Base-by-base conservation (phyloP, 2,888 invertebrate species). In the Gortyna flavago region DNA sequence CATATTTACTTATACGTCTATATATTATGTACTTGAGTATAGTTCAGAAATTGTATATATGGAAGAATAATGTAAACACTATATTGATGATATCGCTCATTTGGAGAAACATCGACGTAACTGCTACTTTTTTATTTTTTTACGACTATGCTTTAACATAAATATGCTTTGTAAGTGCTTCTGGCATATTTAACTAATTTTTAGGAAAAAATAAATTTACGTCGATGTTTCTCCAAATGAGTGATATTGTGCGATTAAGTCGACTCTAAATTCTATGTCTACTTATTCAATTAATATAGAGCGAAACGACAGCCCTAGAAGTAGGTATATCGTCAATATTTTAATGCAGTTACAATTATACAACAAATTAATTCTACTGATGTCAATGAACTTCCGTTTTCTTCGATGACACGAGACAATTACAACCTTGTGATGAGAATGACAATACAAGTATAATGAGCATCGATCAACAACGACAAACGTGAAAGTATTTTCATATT, bases 1-100 rank as follows among this genome's bases (percentile, higher is more conserved):
- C n/a, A n/a, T 35, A 61, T 74, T 75, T 74, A 57, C 66, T 71
- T 72, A 54, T 81, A 51, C 41, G 41, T 65, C 57, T 66, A 75
- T 54, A 71, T 44, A 25, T 41, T 71, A 16, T 68, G 8, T 74
- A 54, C 54, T 18, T 21, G 32, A 13, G 29, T 29, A 67, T 41
- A 57, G 38, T 69, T 44, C 5, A 35, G 41, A 29, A 41, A 21
- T 51, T 48, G 32, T 65, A 41, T 51, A n/a, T 41, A 8, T 62
- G 57, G 57, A 25, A 51, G 48, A 18, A 41, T 35, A 65, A 44
- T 29, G 51, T 38, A 6, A 76, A 62, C 38, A 65, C 65, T 48
- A 51, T 54, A 38, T 64, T 54, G 32, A 32, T 59, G 13, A 77
- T 79, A 38, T n/a, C n/a, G n/a, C n/a, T n/a, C n/a, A n/a, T n/a